Conservation (phyloP, 2,888 invertebrate species). For the Dicycla oo region DNA sequence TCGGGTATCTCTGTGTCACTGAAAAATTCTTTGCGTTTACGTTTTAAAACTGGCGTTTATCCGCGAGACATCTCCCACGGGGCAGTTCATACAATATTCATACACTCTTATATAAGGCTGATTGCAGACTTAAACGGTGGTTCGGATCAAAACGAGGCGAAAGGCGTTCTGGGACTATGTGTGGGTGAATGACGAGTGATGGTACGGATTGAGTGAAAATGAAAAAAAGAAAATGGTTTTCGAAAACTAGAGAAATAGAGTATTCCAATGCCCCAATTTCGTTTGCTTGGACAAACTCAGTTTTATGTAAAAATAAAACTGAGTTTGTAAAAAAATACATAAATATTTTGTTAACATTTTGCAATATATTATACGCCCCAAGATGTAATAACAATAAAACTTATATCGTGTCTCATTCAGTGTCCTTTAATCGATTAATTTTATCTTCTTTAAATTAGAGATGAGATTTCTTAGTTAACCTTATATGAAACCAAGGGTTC, state of each 20-base stretch:
- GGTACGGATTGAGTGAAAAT: constrained; percentile 33
- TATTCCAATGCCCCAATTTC: background rate
- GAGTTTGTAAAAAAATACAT: too few species aligned
- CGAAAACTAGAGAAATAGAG: background rate
- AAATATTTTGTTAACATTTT: too few species aligned
- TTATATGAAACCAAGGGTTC: background rate
- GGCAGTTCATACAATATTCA: constrained; percentile 86
- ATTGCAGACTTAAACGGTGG: constrained; percentile 69
- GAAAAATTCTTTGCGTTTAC: constrained; percentile 79
- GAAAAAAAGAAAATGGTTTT: background rate
- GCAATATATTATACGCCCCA: too few species aligned
- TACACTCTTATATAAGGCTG: constrained; percentile 75
- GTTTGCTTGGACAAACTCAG: background rate
- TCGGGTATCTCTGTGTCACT: constrained; percentile 69
- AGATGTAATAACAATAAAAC: too few species aligned
- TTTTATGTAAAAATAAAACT: too few species aligned
- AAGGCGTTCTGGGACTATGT: constrained; percentile 51
- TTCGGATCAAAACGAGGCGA: constrained; percentile 55
- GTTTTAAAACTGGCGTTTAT: constrained; percentile 84
- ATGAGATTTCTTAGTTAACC: background rate
- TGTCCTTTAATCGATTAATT: background rate
- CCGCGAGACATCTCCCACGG: constrained; percentile 79
- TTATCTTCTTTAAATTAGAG: background rate
- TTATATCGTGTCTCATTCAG: too few species aligned
- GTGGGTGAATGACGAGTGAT: constrained; percentile 41